Percentiles rank a stretch among this genome's conserved stretches.
Evolutionary conservation across 2,797 vertebrate species (phyloP).

Genomic region (Setipinna tenuifilis): DNA sequence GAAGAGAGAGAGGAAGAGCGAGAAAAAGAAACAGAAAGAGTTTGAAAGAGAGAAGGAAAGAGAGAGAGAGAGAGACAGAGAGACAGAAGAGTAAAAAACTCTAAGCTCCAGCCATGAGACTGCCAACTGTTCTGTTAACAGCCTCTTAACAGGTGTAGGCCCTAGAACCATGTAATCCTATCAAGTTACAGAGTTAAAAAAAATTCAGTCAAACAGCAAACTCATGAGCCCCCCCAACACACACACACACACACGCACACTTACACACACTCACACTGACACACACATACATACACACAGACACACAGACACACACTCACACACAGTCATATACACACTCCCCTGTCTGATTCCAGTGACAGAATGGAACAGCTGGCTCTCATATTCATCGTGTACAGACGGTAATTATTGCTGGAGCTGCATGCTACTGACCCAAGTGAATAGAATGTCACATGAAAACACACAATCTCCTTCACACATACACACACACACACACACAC

Average conservation of each 20-base stretch:
- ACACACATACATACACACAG: conserved; percentile 25
- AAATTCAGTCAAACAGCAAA: conserved; percentile 75
- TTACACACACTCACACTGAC: conserved; percentile 43
- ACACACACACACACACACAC: neutral
- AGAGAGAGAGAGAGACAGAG: conserved; percentile 51
- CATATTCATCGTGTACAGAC: conserved; percentile 84
- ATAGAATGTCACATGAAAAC: conserved; percentile 79
- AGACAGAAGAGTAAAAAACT: conserved; percentile 53
- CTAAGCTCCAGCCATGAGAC: conserved; percentile 72
- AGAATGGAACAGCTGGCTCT: conserved; percentile 85
- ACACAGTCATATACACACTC: conserved; percentile 37
- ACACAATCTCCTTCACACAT: conserved; percentile 41
- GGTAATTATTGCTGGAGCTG: conserved; percentile 85
- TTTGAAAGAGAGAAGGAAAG: conserved; percentile 54
- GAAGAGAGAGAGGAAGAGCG: conserved; percentile 26
- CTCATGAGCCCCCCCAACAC: conserved; percentile 54
- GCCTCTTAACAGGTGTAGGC: conserved; percentile 84
- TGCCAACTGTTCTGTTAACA: conserved; percentile 82
- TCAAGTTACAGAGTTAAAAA: conserved; percentile 79
- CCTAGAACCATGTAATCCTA: conserved; percentile 82
- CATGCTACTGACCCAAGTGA: conserved; percentile 84
- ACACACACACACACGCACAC: conserved; percentile 11
- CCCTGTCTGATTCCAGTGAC: conserved; percentile 60
- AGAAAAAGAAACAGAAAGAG: neutral
- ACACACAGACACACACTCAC: conserved; percentile 37